Base-by-base conservation (phyloP, 2,113 vertebrate species). In the Junco hyemalis region DNA sequence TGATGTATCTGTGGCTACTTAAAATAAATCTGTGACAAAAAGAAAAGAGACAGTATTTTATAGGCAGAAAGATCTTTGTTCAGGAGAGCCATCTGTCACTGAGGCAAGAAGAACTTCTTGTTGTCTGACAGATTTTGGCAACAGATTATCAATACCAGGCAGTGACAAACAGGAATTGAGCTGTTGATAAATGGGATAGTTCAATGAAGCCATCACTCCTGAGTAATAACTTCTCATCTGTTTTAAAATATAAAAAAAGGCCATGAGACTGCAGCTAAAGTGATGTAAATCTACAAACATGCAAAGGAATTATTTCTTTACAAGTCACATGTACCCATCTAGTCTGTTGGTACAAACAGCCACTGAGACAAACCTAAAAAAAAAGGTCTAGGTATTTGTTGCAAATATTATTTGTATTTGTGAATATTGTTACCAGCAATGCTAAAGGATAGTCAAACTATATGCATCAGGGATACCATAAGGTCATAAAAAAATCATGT, bases 91-190 rank as follows among this genome's bases (percentile, higher is more conserved):
- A 48, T 81, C 69, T 81, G 16, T 91, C 59, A 74, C 31, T 12
- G 28, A 86, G 23, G 44, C 40, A 92, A 85, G 42, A 87, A 72
- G 7, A 74, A 59, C 29, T 83, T 69, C 14, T 85, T 85, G 73
- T 77, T 82, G 31, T 68, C 79, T 94, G 77, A 91, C 63, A 65
- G 81, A 66, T 73, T 91, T 68, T 86, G 81, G 79, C 85, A 92
- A 88, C 44, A 82, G 20, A 65, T 95, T 83, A 72, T 90, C 56
- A 82, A 54, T 0, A 0, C 11, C 65, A 85, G 59, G 63, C 65
- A 91, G 53, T 11, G 20, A 38, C 48, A 92, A 64, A 54, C 2
- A 1, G 81, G 63, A 79, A 84, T 24, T 50, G 44, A 94, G 60
- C n/a, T 61, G 28, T 13, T 96, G 84, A 92, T 81, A 26, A 91